Percentiles rank a stretch among this genome's conserved stretches.
These are phyloP conservation scores for Protomyctophum bolini DNA, from an alignment of 2,113 vertebrate genomes.

Conservation along the genomic window DNA sequence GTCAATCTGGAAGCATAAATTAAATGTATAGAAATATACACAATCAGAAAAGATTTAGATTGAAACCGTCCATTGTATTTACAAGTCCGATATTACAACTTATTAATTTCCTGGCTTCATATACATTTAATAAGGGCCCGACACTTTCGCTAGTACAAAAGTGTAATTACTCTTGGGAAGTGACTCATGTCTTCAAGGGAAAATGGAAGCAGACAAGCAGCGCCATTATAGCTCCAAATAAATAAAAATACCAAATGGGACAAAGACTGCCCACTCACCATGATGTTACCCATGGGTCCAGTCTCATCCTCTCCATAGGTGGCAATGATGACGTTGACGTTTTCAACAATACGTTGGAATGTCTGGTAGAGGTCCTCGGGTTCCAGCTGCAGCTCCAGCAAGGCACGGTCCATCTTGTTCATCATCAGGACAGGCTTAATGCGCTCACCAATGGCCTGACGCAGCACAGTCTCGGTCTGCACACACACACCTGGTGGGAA, in stretches of 20 bases:
- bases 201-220: no score
- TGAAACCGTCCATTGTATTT: no score
- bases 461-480: conserved; percentile 95
- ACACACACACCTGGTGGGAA: conserved; percentile 88
- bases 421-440: conserved; percentile 98
- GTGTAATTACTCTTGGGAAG: no score
- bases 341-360: conserved; percentile 96
- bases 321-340: conserved; percentile 93
- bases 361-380: conserved; percentile 93
- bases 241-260: background rate
- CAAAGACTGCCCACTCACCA: conserved; percentile 75
- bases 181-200: no score
- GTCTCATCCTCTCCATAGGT: conserved; percentile 92
- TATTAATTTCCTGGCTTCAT: no score
- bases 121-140: no score
- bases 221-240: no score
- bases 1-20: conserved; percentile 80
- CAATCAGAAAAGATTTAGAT: background rate
- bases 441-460: conserved; percentile 93
- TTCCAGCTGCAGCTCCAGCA: conserved; percentile 93
- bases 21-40: no score
- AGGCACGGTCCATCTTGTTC: conserved; percentile 98
- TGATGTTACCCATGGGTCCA: conserved; percentile 93
- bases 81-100: no score
- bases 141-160: no score